These are phyloP conservation scores for Henricia sp. DNA, from an alignment of 53 echinoderm and acorn worm species.

Conservation along the genomic window DNA sequence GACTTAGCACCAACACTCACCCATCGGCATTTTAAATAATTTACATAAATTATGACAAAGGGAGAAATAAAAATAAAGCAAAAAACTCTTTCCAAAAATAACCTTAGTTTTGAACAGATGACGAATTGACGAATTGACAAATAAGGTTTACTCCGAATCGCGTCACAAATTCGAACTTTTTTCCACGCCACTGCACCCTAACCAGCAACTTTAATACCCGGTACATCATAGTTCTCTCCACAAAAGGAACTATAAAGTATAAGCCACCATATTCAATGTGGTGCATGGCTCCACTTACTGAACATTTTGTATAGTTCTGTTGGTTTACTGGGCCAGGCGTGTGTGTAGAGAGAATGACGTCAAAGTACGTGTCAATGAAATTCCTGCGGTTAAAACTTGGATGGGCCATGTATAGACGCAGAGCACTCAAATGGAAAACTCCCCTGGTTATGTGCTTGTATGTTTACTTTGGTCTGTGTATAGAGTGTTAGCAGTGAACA, in stretches of 20 bases:
- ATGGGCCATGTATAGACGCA: slow-evolving; percentile 14
- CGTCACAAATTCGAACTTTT: no score
- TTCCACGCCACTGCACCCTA: no score
- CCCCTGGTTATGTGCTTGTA: background rate
- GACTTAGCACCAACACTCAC: background rate
- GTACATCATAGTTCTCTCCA: no score
- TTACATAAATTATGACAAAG: background rate
- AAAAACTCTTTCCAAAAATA: slow-evolving; percentile 30
- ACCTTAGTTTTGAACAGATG: no score
- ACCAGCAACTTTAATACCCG: no score
- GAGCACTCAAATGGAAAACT: slow-evolving; percentile 6
- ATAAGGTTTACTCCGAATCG: no score
- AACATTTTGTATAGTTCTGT: no score
- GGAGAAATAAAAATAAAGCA: background rate
- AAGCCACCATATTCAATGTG: no score
- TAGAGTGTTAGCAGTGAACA: background rate
- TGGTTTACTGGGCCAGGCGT: background rate
- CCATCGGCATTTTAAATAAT: background rate
- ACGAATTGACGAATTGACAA: no score
- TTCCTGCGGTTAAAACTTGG: slow-evolving; percentile 36
- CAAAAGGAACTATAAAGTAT: no score
- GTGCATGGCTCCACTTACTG: no score
- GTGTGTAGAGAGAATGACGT: slow-evolving; percentile 39
- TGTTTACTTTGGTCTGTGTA: background rate
- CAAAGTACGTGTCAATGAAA: slow-evolving; percentile 46